Evolutionary conservation across 2,888 invertebrate genomes (phyloP), one percentile per base, ranked within the genome.

Genomic region (Mimachlamys varia): DNA sequence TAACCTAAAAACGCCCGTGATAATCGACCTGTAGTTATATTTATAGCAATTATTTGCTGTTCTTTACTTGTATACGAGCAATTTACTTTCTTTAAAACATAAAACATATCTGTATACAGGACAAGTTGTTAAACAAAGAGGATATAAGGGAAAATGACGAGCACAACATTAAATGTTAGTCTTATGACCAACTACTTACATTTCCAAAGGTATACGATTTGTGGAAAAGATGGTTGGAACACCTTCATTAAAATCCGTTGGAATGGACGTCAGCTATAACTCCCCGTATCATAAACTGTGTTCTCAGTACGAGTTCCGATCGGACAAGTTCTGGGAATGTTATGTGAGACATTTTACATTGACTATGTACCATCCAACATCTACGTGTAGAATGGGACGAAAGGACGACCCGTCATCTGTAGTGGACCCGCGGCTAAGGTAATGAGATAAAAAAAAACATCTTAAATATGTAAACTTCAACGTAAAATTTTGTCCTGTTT

Each of bases 391-490:
- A 53, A 92, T 92, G 92, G 92, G 92, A 37, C 33, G 88, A 33
- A 22, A 62, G 13, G 58, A 90, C 76, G 92, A 92, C 33, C 89
- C 89, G 12, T 89, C 87, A 17, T 89, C 92, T 33, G 92, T 92
- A 17, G 92, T 92, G 12, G 92, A 92, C 50, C 90, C 90, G n/a
- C 44, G 89, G 37, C 88, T 92, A 0, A 92, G 91, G 90, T 90
- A 89, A 13, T 15, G 13, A 62, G 15, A 27, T 33, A 76, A 4
- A 0, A 76, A 58, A n/a, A 58, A n/a, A 17, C 19, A 55, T n/a
- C n/a, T 58, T 4, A 58, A 22, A 2, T n/a, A 58, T 58, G 58
- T 22, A 19, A 5, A 7, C 22, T 58, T 22, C 3, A 22, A 58
- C 15, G 7, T 44, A 44, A 44, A 44, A 44, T 44, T 44, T 44